Conservation (phyloP, 2,113 vertebrate species). For the Leptobrachium ailaonicum region DNA sequence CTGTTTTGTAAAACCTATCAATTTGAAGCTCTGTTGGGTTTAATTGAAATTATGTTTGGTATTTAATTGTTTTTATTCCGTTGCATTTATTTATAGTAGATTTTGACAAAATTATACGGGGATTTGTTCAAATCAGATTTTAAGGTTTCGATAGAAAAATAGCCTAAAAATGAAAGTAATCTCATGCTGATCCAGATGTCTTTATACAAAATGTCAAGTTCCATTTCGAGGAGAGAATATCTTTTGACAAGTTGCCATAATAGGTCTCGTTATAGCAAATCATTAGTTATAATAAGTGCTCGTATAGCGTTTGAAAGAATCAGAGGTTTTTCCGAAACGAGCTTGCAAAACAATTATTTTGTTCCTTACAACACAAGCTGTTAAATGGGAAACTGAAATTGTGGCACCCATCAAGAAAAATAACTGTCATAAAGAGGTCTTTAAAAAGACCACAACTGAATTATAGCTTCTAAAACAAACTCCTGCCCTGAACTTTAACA, state of each 20-base stretch:
- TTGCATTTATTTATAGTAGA: background rate
- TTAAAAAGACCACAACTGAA: too few relatives aligned
- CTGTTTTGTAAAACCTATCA: background rate
- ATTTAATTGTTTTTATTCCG: too few relatives aligned
- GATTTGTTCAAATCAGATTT: background rate
- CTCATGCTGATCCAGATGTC: background rate
- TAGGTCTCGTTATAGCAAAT: background rate
- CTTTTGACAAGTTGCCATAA: background rate
- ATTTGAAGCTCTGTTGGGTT: background rate
- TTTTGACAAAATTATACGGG: background rate
- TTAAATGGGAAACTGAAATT: background rate
- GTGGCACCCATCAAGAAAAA: too few relatives aligned
- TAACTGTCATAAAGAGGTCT: too few relatives aligned
- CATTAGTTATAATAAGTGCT: too few relatives aligned
- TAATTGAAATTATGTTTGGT: background rate
- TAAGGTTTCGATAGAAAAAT: background rate
- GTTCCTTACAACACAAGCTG: background rate
- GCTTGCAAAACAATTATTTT: too few relatives aligned
- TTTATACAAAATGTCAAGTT: constrained; percentile 1
- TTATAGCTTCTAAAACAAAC: too few relatives aligned
- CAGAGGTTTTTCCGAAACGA: background rate
- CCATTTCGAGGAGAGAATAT: background rate
- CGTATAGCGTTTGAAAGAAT: background rate
- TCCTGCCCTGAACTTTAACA: too few relatives aligned
- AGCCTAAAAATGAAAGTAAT: background rate